These are phyloP conservation scores for Garrulus glandarius DNA, from an alignment of 2,797 vertebrate genomes.

Conservation along the genomic window DNA sequence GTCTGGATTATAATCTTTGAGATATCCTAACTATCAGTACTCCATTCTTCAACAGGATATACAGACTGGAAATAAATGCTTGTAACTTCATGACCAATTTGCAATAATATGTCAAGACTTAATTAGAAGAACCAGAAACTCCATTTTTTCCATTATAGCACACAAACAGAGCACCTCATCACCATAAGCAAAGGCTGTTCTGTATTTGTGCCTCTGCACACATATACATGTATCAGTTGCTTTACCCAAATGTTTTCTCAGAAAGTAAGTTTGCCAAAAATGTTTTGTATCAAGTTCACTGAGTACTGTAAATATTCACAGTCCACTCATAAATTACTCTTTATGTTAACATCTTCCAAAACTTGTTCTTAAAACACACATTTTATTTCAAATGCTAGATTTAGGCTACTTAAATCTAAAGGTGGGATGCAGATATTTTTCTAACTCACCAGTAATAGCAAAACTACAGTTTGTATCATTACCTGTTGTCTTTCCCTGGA, in stretches of 20 bases:
- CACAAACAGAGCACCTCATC: not conserved
- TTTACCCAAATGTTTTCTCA: not conserved
- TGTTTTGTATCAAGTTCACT: not conserved
- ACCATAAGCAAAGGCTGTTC: not conserved
- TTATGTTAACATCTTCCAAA: not conserved
- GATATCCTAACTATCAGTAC: not conserved
- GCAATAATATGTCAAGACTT: not conserved
- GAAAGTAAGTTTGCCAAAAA: not conserved
- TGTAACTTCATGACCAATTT: not conserved
- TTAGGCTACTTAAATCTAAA: not conserved
- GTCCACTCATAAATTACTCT: not conserved
- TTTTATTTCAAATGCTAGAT: not conserved
- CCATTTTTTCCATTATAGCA: not conserved
- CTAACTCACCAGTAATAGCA: not conserved
- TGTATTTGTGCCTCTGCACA: not conserved
- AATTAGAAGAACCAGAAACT: not conserved
- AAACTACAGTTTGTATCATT: not conserved
- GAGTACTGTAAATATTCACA: not conserved
- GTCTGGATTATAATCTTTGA: not conserved
- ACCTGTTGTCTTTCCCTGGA: constrained; percentile 99
- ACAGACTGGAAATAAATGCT: not conserved
- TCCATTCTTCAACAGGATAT: not conserved
- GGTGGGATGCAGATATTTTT: not conserved
- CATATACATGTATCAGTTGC: not conserved
- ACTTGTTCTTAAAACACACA: not conserved